These are phyloP conservation scores for Seriola rivoliana DNA, from an alignment of 2,113 vertebrate genomes.

Conservation along the genomic window DNA sequence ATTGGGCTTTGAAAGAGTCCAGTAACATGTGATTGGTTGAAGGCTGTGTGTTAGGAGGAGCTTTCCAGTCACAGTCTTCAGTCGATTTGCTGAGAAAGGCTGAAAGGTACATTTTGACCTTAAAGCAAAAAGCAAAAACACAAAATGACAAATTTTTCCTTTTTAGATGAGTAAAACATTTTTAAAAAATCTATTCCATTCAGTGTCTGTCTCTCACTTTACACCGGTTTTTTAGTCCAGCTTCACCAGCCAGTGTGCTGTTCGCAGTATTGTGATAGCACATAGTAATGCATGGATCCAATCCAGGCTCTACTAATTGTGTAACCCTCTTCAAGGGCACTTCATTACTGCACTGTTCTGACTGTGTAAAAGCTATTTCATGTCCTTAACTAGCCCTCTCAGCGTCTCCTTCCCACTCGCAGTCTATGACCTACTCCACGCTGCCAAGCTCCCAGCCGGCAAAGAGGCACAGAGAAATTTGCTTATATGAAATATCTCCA, in stretches of 20 bases:
- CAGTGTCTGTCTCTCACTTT: background rate
- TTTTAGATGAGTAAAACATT: background rate
- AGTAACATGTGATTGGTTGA: slow-evolving; percentile 11
- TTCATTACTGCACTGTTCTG: slow-evolving; percentile 62
- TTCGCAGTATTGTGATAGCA: slow-evolving; percentile 25
- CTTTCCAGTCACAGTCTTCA: slow-evolving; percentile 12
- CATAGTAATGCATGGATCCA: slow-evolving; percentile 43
- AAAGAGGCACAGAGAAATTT: slow-evolving; percentile 52
- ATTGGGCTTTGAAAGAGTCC: slow-evolving; percentile 16
- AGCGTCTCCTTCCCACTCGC: slow-evolving; percentile 62
- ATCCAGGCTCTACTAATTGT: slow-evolving; percentile 58
- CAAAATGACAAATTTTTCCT: background rate
- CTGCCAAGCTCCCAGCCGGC: slow-evolving; percentile 44
- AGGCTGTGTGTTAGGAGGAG: slow-evolving; percentile 17
- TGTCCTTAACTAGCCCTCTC: slow-evolving; percentile 66
- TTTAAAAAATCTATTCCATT: background rate
- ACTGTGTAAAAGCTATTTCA: slow-evolving; percentile 66
- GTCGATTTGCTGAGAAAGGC: slow-evolving; percentile 22
- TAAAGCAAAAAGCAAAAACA: background rate
- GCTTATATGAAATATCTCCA: slow-evolving; percentile 56
- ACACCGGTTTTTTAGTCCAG: background rate
- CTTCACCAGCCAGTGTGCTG: slow-evolving; percentile 1
- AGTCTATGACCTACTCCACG: slow-evolving; percentile 55
- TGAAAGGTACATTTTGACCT: background rate
- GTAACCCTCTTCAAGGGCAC: slow-evolving; percentile 62